Conservation (phyloP, 1,140 invertebrate genomes). For the Tribolium madens region DNA sequence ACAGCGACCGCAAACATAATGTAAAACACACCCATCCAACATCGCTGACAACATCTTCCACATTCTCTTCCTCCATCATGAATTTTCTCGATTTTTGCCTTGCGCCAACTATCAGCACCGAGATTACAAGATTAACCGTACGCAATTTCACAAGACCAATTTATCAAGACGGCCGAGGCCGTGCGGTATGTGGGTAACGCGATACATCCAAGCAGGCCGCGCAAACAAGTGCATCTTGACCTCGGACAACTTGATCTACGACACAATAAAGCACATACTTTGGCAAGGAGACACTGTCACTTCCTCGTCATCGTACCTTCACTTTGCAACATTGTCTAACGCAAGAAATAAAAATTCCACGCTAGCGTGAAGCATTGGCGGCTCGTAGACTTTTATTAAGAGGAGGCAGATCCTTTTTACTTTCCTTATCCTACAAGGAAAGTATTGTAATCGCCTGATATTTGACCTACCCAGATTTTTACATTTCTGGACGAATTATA, state of each 20-base stretch:
- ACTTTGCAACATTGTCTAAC: conserved; percentile 9
- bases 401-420: too few species aligned
- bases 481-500: too few species aligned
- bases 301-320: conserved; percentile 27
- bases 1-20: background rate
- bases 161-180: conserved; percentile 42
- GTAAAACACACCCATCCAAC: conserved; percentile 21
- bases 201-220: conserved; percentile 23
- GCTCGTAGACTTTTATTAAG: too few species aligned
- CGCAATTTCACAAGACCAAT: conserved; percentile 43
- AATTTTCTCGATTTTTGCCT: conserved; percentile 21
- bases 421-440: too few species aligned
- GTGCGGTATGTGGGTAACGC: conserved; percentile 42
- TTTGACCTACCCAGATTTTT: too few species aligned
- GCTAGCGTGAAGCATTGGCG: too few species aligned
- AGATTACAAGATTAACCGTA: conserved; percentile 42
- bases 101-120: conserved; percentile 14
- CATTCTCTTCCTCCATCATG: conserved; percentile 28
- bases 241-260: conserved; percentile 42
- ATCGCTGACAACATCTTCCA: conserved; percentile 13
- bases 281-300: conserved; percentile 37
- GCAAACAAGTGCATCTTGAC: conserved; percentile 47
- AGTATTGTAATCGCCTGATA: too few species aligned
- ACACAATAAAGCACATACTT: conserved; percentile 38
- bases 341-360: too few species aligned